Percentiles rank a stretch among this genome's conserved stretches.
Conservation (phyloP, 1,140 invertebrate genomes). For the Drosophila repletoides region DNA sequence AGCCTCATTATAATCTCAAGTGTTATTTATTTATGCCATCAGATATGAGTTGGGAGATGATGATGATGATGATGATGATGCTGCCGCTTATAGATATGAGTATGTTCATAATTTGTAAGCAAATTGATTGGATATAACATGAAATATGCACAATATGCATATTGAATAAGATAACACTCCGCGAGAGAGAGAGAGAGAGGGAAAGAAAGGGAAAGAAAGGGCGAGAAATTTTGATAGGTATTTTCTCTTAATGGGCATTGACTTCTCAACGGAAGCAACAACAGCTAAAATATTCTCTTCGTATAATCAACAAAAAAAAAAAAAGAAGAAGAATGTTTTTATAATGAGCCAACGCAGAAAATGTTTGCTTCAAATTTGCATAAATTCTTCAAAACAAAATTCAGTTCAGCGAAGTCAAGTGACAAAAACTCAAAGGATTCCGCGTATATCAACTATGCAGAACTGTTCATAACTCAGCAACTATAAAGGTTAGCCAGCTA, state of each 20-base stretch:
- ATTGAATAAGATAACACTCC: not conserved
- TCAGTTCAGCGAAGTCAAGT: slow-evolving; percentile 14
- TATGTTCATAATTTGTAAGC: not conserved
- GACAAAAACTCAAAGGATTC: not conserved
- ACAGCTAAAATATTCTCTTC: slow-evolving; percentile 8
- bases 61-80: no score
- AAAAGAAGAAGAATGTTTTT: slow-evolving; percentile 13
- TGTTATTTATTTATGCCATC: slow-evolving; percentile 6
- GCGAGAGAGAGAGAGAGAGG: not conserved
- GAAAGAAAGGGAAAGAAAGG: not conserved
- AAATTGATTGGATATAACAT: slow-evolving; percentile 7
- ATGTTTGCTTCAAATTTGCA: slow-evolving; percentile 30
- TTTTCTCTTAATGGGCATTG: slow-evolving; percentile 33
- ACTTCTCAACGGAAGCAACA: slow-evolving; percentile 31
- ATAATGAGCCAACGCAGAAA: slow-evolving; percentile 7
- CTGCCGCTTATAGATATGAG: no score
- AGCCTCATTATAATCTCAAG: slow-evolving; percentile 7
- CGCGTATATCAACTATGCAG: not conserved
- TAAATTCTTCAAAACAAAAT: slow-evolving; percentile 12
- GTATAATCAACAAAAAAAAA: not conserved
- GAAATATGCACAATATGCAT: slow-evolving; percentile 31
- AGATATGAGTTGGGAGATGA: not conserved
- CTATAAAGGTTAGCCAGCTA: not conserved
- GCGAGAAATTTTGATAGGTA: not conserved
- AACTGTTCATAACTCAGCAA: not conserved